These are phyloP conservation scores for Calliopsis andreniformis DNA, from an alignment of 1,140 invertebrate genomes.

Conservation along the genomic window DNA sequence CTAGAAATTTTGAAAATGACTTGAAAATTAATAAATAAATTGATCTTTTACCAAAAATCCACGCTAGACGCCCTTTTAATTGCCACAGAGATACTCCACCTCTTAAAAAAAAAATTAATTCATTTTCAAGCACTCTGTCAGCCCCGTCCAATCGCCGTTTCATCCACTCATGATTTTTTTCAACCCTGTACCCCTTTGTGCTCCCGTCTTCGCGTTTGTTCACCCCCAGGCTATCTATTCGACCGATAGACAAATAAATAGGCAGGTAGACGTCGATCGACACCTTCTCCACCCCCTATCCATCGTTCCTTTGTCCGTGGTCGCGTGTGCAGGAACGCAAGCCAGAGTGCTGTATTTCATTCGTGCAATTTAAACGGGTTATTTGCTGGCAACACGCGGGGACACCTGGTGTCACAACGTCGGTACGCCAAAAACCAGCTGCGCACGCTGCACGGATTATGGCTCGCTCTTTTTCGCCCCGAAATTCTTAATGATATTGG, in stretches of 20 bases:
- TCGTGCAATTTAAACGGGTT: slow-evolving; percentile 59
- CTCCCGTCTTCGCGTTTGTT: slow-evolving; percentile 10
- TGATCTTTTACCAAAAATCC: too few relatives aligned
- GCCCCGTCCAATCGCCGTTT: neutral
- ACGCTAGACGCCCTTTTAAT: too few relatives aligned
- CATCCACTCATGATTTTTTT: slow-evolving; percentile 10
- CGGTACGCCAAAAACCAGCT: slow-evolving; percentile 59
- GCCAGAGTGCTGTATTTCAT: slow-evolving; percentile 55
- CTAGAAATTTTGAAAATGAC: too few relatives aligned
- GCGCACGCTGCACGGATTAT: slow-evolving; percentile 49
- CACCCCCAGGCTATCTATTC: neutral
- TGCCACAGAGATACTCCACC: too few relatives aligned
- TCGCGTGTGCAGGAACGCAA: neutral
- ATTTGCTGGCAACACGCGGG: slow-evolving; percentile 41
- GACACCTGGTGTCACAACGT: slow-evolving; percentile 55
- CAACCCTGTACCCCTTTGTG: neutral
- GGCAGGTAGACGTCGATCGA: slow-evolving; percentile 25
- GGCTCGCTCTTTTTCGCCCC: neutral
- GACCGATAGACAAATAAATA: slow-evolving; percentile 30
- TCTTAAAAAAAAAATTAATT: too few relatives aligned
- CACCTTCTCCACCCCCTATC: neutral
- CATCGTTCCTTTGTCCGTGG: neutral
- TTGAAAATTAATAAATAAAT: too few relatives aligned
- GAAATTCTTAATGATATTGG: slow-evolving; percentile 50
- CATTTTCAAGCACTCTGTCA: too few relatives aligned